phyloP scores from a whole-genome alignment of 1,140 invertebrate genomes.

The Ostrea denselamellosa region DNA sequence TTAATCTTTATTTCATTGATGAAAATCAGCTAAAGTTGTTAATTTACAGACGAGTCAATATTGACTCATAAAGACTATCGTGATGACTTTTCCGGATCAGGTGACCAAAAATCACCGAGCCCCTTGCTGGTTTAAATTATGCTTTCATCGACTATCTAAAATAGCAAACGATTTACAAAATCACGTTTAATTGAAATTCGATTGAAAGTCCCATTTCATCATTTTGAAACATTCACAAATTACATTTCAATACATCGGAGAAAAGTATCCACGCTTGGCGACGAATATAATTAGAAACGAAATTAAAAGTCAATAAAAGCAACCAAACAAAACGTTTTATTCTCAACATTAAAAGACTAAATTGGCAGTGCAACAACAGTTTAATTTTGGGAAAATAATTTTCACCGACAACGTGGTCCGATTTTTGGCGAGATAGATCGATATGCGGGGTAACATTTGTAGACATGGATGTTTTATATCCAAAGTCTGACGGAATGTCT shows the following conservation, averaged over 20 bases:
- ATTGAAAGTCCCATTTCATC: not conserved
- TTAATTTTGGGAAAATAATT: slow-evolving; percentile 9
- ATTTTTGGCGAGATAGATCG: not conserved
- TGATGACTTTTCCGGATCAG: not conserved
- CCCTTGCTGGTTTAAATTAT: not conserved
- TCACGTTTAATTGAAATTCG: not conserved
- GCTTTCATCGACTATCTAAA: not conserved
- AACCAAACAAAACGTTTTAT: not conserved
- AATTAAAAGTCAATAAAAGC: slow-evolving; percentile 17
- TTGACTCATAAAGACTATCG: not conserved
- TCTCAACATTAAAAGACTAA: slow-evolving; percentile 25
- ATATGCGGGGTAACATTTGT: slow-evolving; percentile 1
- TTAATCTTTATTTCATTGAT: not conserved
- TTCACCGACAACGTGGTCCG: not conserved
- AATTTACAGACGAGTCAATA: not conserved
- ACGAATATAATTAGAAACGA: not conserved
- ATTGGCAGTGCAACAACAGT: not conserved
- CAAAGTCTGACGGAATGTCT: slow-evolving; percentile 19
- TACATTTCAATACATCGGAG: not conserved
- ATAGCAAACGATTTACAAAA: not conserved
- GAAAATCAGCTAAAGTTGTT: not conserved
- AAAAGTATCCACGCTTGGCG: not conserved
- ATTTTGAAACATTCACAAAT: slow-evolving; percentile 15
- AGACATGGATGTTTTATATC: slow-evolving; percentile 1
- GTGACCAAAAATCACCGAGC: not conserved